Evolutionary conservation across 2,797 vertebrate species (phyloP).

Genomic region (Falco naumanni): DNA sequence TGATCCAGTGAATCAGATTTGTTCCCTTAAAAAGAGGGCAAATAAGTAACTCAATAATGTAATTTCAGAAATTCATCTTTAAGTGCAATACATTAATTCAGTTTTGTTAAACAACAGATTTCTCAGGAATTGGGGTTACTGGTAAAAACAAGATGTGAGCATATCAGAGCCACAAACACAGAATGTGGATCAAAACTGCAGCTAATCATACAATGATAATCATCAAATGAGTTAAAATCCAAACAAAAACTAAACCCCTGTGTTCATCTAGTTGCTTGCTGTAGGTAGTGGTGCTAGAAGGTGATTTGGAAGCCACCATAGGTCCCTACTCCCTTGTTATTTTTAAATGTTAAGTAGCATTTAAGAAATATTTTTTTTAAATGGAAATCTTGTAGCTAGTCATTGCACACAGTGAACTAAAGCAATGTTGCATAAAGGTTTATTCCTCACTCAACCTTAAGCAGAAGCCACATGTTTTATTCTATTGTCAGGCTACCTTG

Average conservation of each 20-base stretch:
- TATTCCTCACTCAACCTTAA: not conserved
- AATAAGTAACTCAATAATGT: not conserved
- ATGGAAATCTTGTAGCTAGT: not conserved
- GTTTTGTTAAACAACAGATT: not conserved
- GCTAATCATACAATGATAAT: not conserved
- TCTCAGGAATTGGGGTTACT: not conserved
- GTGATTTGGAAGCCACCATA: not conserved
- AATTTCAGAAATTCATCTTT: not conserved
- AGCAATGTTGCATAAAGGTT: not conserved
- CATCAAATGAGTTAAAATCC: not conserved
- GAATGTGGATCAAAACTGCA: not conserved
- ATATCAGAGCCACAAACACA: not conserved
- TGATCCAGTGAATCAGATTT: constrained; percentile 86
- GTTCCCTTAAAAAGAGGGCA: constrained; percentile 83
- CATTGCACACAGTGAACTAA: not conserved
- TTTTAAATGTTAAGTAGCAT: not conserved
- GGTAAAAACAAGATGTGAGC: not conserved
- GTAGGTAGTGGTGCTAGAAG: not conserved
- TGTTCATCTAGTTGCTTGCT: not conserved
- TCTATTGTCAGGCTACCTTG: not conserved
- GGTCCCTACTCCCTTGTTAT: not conserved
- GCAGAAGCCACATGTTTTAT: not conserved
- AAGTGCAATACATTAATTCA: not conserved
- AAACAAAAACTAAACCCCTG: not conserved
- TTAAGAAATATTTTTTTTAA: not conserved